A percentile compares a stretch with the other conserved stretches of the same genome.
phyloP scores from a whole-genome alignment of 2,797 vertebrate genomes.

The Heterohyrax brucei region DNA sequence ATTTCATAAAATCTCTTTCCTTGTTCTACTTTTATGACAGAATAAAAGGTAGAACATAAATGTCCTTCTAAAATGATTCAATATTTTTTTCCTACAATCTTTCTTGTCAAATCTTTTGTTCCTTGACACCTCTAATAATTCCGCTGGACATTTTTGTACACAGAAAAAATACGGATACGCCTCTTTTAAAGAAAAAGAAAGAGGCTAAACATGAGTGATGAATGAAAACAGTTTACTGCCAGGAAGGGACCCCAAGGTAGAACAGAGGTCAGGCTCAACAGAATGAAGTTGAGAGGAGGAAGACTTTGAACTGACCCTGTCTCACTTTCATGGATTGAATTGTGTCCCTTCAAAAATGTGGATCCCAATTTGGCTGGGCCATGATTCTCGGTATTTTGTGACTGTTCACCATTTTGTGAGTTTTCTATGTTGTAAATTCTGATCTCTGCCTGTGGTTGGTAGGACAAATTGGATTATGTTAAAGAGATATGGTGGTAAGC shows the following conservation, averaged over 20 bases:
- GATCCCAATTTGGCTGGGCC: too few relatives aligned
- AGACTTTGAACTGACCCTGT: neutral
- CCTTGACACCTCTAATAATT: conserved; percentile 46
- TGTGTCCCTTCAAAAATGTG: too few relatives aligned
- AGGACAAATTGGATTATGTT: too few relatives aligned
- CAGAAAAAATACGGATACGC: neutral
- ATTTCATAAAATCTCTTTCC: conserved; percentile 38
- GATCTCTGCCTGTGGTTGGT: too few relatives aligned
- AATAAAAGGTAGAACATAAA: conserved; percentile 7
- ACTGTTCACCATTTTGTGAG: too few relatives aligned
- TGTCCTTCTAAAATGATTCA: conserved; percentile 56
- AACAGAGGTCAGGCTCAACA: neutral
- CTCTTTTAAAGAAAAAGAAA: conserved; percentile 9
- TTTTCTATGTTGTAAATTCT: too few relatives aligned
- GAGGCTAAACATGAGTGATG: neutral
- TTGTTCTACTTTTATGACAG: conserved; percentile 5
- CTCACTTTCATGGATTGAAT: too few relatives aligned
- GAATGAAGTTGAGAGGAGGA: neutral
- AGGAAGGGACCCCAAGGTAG: fast-evolving
- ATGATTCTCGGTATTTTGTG: too few relatives aligned
- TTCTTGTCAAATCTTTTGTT: conserved; percentile 25
- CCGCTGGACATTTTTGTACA: neutral
- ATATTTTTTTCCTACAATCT: conserved; percentile 59
- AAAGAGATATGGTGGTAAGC: too few relatives aligned
- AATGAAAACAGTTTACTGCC: neutral